Percentiles rank a stretch among this genome's conserved stretches.
Evolutionary conservation across 2,113 vertebrate genomes (phyloP).

Genomic region (Dermatemys mawii): DNA sequence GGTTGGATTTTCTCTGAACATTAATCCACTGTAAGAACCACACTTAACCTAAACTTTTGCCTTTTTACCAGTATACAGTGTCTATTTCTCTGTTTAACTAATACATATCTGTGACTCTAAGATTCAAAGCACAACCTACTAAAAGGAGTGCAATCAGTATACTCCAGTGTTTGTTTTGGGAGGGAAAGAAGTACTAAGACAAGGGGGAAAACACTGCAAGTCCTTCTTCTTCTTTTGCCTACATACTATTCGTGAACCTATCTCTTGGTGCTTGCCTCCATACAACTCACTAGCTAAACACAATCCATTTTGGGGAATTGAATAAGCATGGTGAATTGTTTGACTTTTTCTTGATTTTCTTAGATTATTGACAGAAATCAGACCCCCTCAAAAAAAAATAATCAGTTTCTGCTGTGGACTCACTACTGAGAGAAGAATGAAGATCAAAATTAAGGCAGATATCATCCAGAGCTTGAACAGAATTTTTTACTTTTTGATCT

Average conservation of each 20-base stretch:
- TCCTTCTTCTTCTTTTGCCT: not conserved
- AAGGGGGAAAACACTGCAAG: not conserved
- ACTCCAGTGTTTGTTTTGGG: not conserved
- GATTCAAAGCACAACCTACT: not conserved
- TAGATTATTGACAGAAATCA: not conserved
- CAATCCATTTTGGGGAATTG: not conserved
- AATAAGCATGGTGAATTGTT: not conserved
- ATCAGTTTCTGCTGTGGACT: not conserved
- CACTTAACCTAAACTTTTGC: not conserved
- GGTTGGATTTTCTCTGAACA: not conserved
- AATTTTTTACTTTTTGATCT: not conserved
- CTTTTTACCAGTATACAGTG: not conserved
- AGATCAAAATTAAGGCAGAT: not conserved
- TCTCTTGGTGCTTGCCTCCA: not conserved
- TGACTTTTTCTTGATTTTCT: not conserved
- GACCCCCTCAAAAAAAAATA: not conserved
- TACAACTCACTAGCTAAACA: not conserved
- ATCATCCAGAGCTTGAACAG: not conserved
- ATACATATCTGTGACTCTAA: not conserved
- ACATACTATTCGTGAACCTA: not conserved
- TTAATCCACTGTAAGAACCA: not conserved
- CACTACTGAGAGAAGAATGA: not conserved
- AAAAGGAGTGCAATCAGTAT: not conserved
- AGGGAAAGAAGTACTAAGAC: not conserved
- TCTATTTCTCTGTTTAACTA: not conserved